A percentile compares a stretch with the other conserved stretches of the same genome.
Evolutionary conservation across 2,888 invertebrate genomes (phyloP).

Genomic region (Branchellion lobata): DNA sequence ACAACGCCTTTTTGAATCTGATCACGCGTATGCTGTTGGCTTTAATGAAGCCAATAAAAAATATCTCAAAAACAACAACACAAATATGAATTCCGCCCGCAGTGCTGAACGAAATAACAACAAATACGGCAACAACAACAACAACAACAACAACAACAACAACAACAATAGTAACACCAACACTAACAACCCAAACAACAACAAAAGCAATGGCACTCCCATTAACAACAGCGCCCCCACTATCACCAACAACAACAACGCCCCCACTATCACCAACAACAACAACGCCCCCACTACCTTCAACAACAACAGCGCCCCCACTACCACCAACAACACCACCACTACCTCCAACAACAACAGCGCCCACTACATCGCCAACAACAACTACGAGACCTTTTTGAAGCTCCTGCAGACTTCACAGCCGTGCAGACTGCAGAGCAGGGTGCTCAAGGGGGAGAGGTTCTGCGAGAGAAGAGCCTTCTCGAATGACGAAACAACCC

Average conservation of each 20-base stretch:
- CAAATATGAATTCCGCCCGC: too few species aligned
- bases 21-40: too few species aligned
- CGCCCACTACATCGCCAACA: neutral
- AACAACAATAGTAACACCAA: too few species aligned
- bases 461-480: neutral
- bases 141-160: too few species aligned
- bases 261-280: neutral
- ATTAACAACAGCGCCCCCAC: neutral
- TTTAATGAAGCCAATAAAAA: too few species aligned
- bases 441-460: neutral
- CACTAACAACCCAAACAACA: too few species aligned
- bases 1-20: too few species aligned
- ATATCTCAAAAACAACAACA: too few species aligned
- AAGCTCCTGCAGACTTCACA: constrained; percentile 1
- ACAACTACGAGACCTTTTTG: constrained; percentile 5
- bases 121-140: too few species aligned
- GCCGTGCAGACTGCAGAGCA: neutral
- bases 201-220: neutral
- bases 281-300: neutral
- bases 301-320: neutral
- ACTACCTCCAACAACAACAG: neutral
- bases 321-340: neutral
- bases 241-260: neutral
- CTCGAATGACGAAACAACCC: neutral
- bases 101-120: too few species aligned